A percentile compares a stretch with the other conserved stretches of the same genome.
Evolutionary conservation across 2,888 invertebrate species (phyloP).

Genomic region (Selenia dentaria): DNA sequence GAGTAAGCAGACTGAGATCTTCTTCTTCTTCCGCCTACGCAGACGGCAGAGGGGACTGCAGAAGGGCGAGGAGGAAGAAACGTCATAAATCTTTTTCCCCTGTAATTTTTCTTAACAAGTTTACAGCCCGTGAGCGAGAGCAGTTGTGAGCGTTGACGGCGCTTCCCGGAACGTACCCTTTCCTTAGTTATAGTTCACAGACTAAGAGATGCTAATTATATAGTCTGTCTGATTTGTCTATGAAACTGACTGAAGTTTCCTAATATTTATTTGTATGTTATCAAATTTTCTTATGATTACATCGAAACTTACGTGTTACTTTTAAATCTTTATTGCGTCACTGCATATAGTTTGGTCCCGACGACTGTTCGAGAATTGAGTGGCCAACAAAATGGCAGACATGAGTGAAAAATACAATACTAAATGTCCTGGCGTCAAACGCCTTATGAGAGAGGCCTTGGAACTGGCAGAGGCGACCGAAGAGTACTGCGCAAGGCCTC

Average conservation of each 20-base stretch:
- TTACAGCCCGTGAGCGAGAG: no score
- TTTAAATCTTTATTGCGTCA: slow-evolving; percentile 46
- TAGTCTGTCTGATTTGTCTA: no score
- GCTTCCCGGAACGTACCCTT: no score
- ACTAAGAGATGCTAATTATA: no score
- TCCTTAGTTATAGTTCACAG: no score
- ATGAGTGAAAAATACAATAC: slow-evolving; percentile 78
- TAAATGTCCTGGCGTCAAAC: slow-evolving; percentile 92
- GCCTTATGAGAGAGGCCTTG: slow-evolving; percentile 95
- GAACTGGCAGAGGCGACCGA: slow-evolving; percentile 95
- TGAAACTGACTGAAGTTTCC: neutral
- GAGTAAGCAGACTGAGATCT: no score
- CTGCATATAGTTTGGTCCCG: slow-evolving; percentile 29
- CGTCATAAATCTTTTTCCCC: no score
- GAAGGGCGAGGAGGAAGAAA: no score
- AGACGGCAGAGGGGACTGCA: no score
- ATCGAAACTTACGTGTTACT: slow-evolving; percentile 55
- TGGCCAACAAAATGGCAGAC: slow-evolving; percentile 58
- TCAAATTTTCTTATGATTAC: slow-evolving; percentile 61
- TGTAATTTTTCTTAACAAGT: no score
- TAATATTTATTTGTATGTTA: slow-evolving; percentile 40
- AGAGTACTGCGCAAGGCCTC: slow-evolving; percentile 94
- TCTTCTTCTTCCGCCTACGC: no score
- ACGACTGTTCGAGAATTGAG: slow-evolving; percentile 2
- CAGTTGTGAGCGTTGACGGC: no score